These are phyloP conservation scores for Tuberolachnus salignus DNA, from an alignment of 2,888 invertebrate genomes.

Conservation along the genomic window DNA sequence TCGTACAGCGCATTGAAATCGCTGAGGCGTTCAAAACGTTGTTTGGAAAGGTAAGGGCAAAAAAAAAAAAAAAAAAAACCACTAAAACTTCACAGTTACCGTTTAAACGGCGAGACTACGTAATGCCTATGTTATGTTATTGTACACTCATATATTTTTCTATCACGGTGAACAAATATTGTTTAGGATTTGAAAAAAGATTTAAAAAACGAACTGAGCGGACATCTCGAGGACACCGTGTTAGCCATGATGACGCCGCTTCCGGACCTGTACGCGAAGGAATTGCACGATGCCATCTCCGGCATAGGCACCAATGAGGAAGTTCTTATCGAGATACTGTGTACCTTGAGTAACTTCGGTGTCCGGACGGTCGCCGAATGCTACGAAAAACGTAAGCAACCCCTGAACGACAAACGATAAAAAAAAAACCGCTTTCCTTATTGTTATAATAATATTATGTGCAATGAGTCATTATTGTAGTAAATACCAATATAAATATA, in stretches of 20 bases:
- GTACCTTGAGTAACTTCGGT: conserved; percentile 64
- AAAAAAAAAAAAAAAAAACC: conserved; percentile 59
- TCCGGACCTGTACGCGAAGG: conserved; percentile 65
- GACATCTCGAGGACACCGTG: conserved; percentile 65
- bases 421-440: too few species aligned
- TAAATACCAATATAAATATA: too few species aligned
- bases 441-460: too few species aligned
- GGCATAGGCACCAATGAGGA: conserved; percentile 65
- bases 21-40: conserved; percentile 88
- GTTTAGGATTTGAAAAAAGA: conserved; percentile 63
- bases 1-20: conserved; percentile 89
- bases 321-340: conserved; percentile 65
- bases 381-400: conserved; percentile 61
- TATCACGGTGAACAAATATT: neutral
- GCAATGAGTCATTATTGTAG: too few species aligned
- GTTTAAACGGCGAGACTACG: too few species aligned
- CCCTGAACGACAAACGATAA: neutral
- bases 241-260: conserved; percentile 65
- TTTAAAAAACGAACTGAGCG: conserved; percentile 65
- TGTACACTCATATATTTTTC: conserved; percentile 29
- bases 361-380: conserved; percentile 62
- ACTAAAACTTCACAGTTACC: neutral
- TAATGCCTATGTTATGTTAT: neutral
- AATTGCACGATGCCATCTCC: conserved; percentile 64
- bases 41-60: conserved; percentile 89